Evolutionary conservation across 2,888 invertebrate genomes (phyloP), one percentile per base, ranked within the genome.

Genomic region (Amphipyra berbera): DNA sequence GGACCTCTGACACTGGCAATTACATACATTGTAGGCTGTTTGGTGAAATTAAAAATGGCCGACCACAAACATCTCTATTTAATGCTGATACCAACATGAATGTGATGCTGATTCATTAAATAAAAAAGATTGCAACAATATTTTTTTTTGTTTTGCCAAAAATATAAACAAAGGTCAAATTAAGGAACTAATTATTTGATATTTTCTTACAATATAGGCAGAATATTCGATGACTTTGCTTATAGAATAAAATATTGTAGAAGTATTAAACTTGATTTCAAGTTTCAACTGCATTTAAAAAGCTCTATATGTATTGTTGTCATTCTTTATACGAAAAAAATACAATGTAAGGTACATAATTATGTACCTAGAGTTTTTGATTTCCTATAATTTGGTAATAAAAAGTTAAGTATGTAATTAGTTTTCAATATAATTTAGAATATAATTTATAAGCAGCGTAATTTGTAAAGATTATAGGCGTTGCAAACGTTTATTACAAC

Each of bases 1-100:
- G 33, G 85, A 89, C 89, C 90, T 89, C 70, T 90, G 89, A 89
- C 90, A 79, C 71, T 56, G 61, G 77, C 86, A 90, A 90, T 90
- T 90, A 89, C 72, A 81, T 78, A 79, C 80, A 88, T 90, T 90
- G 88, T 89, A 67, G 58, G 66, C 60, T 78, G 74, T 80, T 81
- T 78, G 73, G 73, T 73, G 71, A 80, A 81, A 82, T 82, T 83
- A 83, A 80, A 78, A 81, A 79, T 76, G 64, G 52, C 59, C 21
- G 68, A 73, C 67, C 63, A 70, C 62, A 79, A 84, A 86, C 77
- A 82, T 83, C 71, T 86, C 53, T 71, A 82, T 85, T 84, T 76
- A 76, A 68, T 68, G 45, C 10, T n/a, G 42, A 38, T 61, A 55
- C 59, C 66, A n/a, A n/a, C 49, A 76, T 76, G 66, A 76, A 62